These are phyloP conservation scores for Picus viridis DNA, from an alignment of 2,797 vertebrate genomes.

Conservation along the genomic window DNA sequence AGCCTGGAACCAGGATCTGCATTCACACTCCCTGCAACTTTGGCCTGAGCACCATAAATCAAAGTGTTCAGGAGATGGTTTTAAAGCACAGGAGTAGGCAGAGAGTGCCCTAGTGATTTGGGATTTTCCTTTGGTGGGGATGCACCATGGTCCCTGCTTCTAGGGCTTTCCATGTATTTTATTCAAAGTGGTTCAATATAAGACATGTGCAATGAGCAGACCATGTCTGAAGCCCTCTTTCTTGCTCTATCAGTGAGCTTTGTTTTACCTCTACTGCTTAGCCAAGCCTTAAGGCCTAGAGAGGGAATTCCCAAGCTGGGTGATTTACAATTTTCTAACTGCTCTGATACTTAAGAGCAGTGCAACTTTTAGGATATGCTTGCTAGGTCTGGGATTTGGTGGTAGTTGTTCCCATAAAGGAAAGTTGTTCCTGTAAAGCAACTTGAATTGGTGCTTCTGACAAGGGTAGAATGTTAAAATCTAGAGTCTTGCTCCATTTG, in stretches of 20 bases:
- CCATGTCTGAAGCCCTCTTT: neutral
- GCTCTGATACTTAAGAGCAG: neutral
- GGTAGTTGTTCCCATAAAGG: neutral
- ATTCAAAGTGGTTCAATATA: neutral
- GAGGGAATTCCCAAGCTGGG: neutral
- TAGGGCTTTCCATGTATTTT: neutral
- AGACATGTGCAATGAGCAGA: neutral
- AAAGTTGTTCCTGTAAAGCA: neutral
- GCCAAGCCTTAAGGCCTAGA: neutral
- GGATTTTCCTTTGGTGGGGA: neutral
- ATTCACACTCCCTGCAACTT: neutral
- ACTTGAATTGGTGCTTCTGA: neutral
- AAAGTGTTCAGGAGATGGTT: rapidly evolving
- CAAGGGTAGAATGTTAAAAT: neutral
- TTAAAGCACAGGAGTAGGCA: neutral
- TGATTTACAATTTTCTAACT: neutral
- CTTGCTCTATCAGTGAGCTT: neutral
- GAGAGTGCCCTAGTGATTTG: neutral
- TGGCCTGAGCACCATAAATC: neutral
- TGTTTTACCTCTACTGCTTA: neutral
- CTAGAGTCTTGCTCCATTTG: neutral
- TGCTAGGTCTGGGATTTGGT: neutral
- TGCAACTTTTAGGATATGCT: neutral
- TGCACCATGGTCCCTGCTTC: neutral
- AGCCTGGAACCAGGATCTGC: neutral